Conservation (phyloP, 2,113 vertebrate species). For the Lates calcarifer region DNA sequence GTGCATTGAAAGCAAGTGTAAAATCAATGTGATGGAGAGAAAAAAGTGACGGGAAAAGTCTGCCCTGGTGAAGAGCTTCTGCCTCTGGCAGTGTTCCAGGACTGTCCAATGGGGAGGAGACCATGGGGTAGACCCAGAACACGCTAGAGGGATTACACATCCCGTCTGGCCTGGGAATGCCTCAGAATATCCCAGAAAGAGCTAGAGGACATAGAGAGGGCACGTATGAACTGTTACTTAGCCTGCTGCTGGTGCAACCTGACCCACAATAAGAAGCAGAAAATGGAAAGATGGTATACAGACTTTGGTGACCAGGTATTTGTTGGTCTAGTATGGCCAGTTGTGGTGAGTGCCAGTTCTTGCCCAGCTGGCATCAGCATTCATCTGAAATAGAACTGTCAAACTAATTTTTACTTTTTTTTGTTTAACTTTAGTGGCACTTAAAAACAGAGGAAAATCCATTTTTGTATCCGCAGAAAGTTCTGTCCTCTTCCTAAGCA, state of each 20-base stretch:
- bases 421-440: background rate
- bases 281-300: background rate
- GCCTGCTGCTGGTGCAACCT: background rate
- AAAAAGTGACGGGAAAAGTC: background rate
- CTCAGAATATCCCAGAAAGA: background rate
- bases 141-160: background rate
- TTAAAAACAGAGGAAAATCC: background rate
- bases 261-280: background rate
- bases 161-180: background rate
- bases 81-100: background rate
- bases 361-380: background rate
- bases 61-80: background rate
- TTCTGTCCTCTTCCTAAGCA: background rate
- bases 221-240: background rate
- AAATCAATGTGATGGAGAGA: background rate
- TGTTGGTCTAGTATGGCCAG: slow-evolving; percentile 6
- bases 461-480: background rate
- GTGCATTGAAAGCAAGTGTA: slow-evolving; percentile 3
- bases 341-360: background rate
- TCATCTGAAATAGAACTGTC: background rate
- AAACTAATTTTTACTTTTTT: too few species aligned
- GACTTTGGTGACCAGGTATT: background rate
- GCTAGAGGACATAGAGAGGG: background rate
- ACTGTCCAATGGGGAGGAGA: background rate
- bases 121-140: slow-evolving; percentile 8